These are phyloP conservation scores for Turritopsis dohrnii DNA, from an alignment of 30 jellyfish, hydroid and myxozoan species.

Conservation along the genomic window DNA sequence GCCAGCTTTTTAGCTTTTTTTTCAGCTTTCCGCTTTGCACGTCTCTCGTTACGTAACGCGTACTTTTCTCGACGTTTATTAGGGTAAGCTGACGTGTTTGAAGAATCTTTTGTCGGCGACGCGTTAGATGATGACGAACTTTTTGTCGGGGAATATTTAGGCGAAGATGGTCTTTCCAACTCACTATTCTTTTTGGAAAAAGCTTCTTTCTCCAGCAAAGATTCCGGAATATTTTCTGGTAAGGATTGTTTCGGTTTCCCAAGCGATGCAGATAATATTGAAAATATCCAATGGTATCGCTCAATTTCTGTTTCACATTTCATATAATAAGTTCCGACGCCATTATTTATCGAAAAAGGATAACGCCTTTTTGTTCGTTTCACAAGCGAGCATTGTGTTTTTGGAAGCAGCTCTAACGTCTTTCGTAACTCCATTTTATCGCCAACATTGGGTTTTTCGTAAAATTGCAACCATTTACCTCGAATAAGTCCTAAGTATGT, in stretches of 20 bases:
- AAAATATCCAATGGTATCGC: conserved; percentile 86
- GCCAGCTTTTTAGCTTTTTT: conserved; percentile 6
- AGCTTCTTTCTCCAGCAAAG: conserved; percentile 45
- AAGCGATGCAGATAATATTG: conserved; percentile 61
- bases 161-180: conserved; percentile 27
- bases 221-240: conserved; percentile 63
- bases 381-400: conserved; percentile 68
- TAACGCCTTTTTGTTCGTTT: conserved; percentile 71
- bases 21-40: background rate
- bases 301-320: conserved; percentile 87
- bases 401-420: conserved; percentile 65
- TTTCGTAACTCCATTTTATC: conserved; percentile 47
- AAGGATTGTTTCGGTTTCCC: conserved; percentile 59
- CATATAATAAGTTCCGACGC: conserved; percentile 69
- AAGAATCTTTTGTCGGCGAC: background rate
- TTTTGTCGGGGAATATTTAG: background rate
- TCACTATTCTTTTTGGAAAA: conserved; percentile 54
- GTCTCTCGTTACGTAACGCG: conserved; percentile 17
- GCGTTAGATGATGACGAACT: background rate
- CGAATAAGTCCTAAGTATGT: conserved; percentile 79
- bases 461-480: conserved; percentile 89
- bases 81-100: background rate
- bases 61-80: conserved; percentile 39
- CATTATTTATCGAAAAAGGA: conserved; percentile 86
- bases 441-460: conserved; percentile 36